Conservation (phyloP, 2,113 vertebrate species). For the Neodontobutis hainanensis region DNA sequence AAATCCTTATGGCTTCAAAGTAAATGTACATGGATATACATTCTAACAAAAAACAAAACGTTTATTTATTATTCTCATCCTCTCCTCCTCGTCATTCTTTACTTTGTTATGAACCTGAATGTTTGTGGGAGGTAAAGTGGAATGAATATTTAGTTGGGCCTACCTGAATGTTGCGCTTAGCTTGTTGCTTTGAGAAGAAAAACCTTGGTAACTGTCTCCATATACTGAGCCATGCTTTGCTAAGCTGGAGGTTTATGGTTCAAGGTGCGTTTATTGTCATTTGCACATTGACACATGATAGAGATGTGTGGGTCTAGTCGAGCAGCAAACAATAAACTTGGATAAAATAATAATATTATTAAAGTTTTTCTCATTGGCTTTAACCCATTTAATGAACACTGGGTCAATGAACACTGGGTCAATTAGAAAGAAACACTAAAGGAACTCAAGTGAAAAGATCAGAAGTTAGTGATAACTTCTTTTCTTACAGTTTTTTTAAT, state of each 20-base stretch:
- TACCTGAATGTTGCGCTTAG: slow-evolving; percentile 14
- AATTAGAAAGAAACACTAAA: no score
- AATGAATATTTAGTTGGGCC: slow-evolving; percentile 30
- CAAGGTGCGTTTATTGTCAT: not conserved
- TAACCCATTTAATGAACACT: no score
- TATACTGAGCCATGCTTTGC: slow-evolving; percentile 1
- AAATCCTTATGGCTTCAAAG: not conserved
- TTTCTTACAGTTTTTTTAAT: no score
- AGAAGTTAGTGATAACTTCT: no score
- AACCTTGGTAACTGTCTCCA: not conserved
- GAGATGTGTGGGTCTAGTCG: not conserved
- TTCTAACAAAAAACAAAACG: not conserved
- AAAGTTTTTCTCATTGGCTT: no score
- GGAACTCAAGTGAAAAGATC: no score
- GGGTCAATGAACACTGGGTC: no score
- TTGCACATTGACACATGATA: slow-evolving; percentile 1
- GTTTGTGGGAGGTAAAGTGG: slow-evolving; percentile 13
- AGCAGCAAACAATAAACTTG: not conserved
- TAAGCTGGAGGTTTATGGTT: slow-evolving; percentile 14
- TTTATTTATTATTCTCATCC: no score
- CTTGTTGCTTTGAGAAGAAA: slow-evolving; percentile 20
- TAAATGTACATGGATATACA: not conserved
- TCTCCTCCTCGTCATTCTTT: not conserved
- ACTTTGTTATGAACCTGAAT: slow-evolving; percentile 10
- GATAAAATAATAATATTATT: not conserved